Percentiles rank a stretch among this genome's conserved stretches.
Conservation (phyloP, 2,113 vertebrate genomes). For the Nothoprocta perdicaria region DNA sequence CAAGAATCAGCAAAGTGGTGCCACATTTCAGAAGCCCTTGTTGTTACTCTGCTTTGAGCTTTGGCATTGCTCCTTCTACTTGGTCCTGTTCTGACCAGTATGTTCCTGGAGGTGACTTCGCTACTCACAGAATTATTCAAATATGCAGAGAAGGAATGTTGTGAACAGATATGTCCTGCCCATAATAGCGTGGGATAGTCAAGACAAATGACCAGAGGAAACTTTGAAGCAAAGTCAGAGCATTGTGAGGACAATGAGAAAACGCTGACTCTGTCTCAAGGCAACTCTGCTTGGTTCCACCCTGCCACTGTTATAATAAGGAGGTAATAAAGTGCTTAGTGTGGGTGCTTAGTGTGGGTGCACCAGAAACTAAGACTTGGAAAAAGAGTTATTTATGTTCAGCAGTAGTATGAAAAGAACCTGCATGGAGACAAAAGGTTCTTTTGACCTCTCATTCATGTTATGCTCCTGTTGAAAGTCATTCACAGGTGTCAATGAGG, state of each 20-base stretch:
- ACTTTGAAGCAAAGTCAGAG: not conserved
- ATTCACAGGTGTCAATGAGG: not conserved
- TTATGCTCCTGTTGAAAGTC: not conserved
- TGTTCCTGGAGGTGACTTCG: not conserved
- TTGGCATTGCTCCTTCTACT: not conserved
- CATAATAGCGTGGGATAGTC: not conserved
- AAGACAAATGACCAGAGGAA: not conserved
- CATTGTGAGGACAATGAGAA: not conserved
- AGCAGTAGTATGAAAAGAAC: not conserved
- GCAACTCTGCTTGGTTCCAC: not conserved
- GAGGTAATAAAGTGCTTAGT: not conserved
- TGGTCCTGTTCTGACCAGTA: not conserved
- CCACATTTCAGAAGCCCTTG: not conserved
- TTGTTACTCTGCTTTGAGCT: not conserved
- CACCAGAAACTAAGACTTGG: not conserved
- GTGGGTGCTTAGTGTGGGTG: not conserved
- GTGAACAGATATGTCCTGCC: not conserved
- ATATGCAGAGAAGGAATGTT: not conserved
- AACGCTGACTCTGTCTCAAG: not conserved
- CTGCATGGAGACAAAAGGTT: not conserved
- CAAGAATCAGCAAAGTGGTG: not conserved
- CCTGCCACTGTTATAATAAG: too few relatives aligned
- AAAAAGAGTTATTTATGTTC: too few relatives aligned
- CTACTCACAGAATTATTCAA: not conserved
- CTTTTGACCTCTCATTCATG: not conserved